Evolutionary conservation across 1,140 invertebrate species (phyloP).

Genomic region (Calephelis nemesis): DNA sequence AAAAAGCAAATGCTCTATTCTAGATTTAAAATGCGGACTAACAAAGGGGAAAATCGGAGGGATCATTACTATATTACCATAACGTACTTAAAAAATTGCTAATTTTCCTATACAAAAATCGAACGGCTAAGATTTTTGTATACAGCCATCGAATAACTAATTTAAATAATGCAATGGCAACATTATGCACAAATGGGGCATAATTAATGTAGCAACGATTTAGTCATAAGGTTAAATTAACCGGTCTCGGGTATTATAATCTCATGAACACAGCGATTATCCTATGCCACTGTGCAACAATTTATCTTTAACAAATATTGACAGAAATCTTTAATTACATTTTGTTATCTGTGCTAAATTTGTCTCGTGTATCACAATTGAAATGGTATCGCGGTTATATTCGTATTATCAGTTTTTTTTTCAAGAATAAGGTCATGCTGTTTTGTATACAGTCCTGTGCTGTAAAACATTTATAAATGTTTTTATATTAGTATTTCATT

Average conservation of each 20-base stretch:
- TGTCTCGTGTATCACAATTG: conserved; percentile 34
- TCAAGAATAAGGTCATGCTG: too few relatives aligned
- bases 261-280: conserved; percentile 58
- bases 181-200: conserved; percentile 7
- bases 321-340: conserved; percentile 62
- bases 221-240: conserved; percentile 29
- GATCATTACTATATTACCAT: too few relatives aligned
- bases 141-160: not conserved
- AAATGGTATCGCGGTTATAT: conserved; percentile 5
- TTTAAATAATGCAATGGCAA: not conserved
- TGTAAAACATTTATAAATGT: too few relatives aligned
- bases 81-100: too few relatives aligned
- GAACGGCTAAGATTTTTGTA: not conserved
- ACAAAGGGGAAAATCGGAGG: too few relatives aligned
- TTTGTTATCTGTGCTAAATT: conserved; percentile 65
- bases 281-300: conserved; percentile 50
- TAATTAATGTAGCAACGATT: conserved; percentile 16
- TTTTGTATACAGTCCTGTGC: too few relatives aligned
- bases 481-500: too few relatives aligned
- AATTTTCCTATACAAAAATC: too few relatives aligned
- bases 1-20: too few relatives aligned
- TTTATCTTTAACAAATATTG: conserved; percentile 71
- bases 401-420: too few relatives aligned
- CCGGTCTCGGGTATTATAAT: conserved; percentile 35
- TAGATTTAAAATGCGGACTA: too few relatives aligned